These are phyloP conservation scores for Odiellus spinosus DNA, from an alignment of 2,888 invertebrate genomes.

Conservation along the genomic window DNA sequence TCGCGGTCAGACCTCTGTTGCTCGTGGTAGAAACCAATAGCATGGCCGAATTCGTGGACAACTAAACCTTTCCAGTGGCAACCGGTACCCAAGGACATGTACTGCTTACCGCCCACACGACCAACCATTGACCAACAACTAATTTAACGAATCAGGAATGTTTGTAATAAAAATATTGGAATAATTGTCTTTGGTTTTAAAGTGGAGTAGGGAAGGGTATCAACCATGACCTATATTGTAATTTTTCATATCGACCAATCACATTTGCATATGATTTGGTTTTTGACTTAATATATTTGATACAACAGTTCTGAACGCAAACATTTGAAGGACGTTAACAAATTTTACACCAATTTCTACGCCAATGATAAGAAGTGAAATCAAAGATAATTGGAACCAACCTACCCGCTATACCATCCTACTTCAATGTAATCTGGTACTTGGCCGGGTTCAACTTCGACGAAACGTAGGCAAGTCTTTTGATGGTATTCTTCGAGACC, in stretches of 20 bases:
- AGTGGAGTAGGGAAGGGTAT: no score
- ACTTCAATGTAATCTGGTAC: constrained; percentile 11
- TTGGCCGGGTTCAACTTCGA: not conserved
- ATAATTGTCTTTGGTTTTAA: no score
- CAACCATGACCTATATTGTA: no score
- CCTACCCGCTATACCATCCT: constrained; percentile 9
- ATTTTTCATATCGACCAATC: no score
- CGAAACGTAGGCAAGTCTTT: constrained; percentile 12
- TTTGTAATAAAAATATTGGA: no score
- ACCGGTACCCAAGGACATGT: constrained; percentile 26
- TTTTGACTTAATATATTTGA: no score
- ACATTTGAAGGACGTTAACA: no score
- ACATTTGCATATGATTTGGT: no score
- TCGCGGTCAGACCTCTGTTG: constrained; percentile 28
- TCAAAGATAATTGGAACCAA: not conserved
- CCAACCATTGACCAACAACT: constrained; percentile 15
- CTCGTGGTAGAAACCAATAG: constrained; percentile 28
- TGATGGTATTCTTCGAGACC: constrained; percentile 11
- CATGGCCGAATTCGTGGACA: constrained; percentile 28
- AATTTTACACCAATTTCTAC: no score
- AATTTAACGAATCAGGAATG: not conserved
- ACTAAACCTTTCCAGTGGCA: constrained; percentile 28
- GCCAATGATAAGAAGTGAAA: no score
- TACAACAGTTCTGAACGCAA: no score
- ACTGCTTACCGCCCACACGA: constrained; percentile 25